phyloP scores from a whole-genome alignment of 2,113 vertebrate species.

The Callionymus lyra region DNA sequence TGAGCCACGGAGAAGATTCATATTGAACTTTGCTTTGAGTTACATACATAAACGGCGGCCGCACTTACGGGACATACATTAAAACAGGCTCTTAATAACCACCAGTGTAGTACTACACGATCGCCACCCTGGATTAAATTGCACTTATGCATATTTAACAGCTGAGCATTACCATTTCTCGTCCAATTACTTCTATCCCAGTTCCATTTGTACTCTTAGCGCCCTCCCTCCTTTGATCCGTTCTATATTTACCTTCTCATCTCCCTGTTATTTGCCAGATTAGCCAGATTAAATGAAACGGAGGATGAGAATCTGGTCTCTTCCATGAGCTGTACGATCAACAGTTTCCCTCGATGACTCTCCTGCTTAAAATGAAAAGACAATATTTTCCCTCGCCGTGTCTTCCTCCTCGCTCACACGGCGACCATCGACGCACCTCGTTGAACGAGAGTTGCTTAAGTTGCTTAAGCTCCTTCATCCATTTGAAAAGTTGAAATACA shows the following conservation, averaged over 20 bases:
- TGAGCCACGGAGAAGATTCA: too few relatives aligned
- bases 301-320: constrained; percentile 18
- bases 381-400: not conserved
- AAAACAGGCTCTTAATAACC: constrained; percentile 22
- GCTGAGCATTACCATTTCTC: constrained; percentile 38
- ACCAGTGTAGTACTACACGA: constrained; percentile 8
- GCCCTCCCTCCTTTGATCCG: constrained; percentile 2
- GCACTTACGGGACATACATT: constrained; percentile 26
- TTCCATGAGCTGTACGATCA: constrained; percentile 19
- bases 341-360: constrained; percentile 8
- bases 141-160: constrained; percentile 39
- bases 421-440: constrained; percentile 22
- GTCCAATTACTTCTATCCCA: constrained; percentile 33
- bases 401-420: not conserved
- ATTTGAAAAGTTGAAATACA: constrained; percentile 17
- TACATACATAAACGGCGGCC: too few relatives aligned
- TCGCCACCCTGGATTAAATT: constrained; percentile 36
- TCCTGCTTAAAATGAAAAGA: constrained; percentile 18
- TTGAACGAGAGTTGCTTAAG: constrained; percentile 14
- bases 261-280: constrained; percentile 20
- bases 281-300: constrained; percentile 26
- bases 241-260: constrained; percentile 1
- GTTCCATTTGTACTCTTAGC: constrained; percentile 20
- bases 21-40: too few relatives aligned
- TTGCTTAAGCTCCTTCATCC: constrained; percentile 29